Base-by-base conservation (phyloP, 2,797 vertebrate species). In the Channa striata region DNA sequence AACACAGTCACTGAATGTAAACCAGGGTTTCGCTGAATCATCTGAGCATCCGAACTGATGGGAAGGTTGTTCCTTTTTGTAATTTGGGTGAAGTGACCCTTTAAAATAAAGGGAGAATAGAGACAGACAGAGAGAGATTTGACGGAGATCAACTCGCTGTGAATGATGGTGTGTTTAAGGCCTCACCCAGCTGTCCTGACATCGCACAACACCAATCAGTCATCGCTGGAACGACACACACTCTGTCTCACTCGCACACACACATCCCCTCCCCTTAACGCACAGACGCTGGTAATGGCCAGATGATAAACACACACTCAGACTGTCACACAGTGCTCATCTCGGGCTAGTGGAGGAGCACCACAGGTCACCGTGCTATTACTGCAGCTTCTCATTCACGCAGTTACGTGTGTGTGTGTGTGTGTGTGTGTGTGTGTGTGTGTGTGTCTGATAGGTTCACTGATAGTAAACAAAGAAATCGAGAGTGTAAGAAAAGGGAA, bases 111-210 rank as follows among this genome's bases (percentile, higher is more conserved):
- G 17, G 7, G 16, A 43, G 30, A 62, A 19, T 5, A 36, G 71
- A 77, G 67, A 43, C 47, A 47, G 62, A 67, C 72, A 59, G 64
- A 86, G 62, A 80, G 72, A 54, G 56, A 77, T 80, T 78, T 78
- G 52, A 80, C 53, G 73, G 59, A 77, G 72, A 83, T 87, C 77
- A 83, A 79, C 74, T 82, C 9, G 11, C 33, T 77, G 81, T 87
- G 81, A 91, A 82, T 72, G 78, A 88, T 85, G 81, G 59, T 73
- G 80, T 78, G 82, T 87, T 83, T 61, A 30, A 57, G 78, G 80
- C 85, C 75, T 82, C 58, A 46, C 68, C 73, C 86, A 76, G 76
- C 60, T 59, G 68, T 76, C 81, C 62, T 62, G 75, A 76, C 79
- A 57, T 63, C 44, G 36, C 68, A 56, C 70, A 74, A 75, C 77